A percentile compares a stretch with the other conserved stretches of the same genome.
Conservation (phyloP, 2,888 invertebrate species). For the Scaptomyza parva region DNA sequence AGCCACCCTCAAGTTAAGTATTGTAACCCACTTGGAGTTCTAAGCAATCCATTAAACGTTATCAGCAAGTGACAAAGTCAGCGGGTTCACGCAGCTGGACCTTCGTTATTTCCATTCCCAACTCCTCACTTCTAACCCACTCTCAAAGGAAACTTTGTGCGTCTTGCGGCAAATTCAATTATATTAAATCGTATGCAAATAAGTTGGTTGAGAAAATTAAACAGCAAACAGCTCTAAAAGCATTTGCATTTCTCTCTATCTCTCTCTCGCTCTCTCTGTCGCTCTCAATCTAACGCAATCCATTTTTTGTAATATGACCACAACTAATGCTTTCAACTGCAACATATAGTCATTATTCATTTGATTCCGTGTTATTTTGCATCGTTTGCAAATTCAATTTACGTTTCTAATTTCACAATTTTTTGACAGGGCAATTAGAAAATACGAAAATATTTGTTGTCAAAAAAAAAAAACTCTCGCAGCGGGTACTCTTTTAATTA, state of each 20-base stretch:
- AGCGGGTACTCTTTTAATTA: conserved; percentile 67
- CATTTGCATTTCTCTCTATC: conserved; percentile 41
- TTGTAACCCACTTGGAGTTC: conserved; percentile 30
- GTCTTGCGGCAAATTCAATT: conserved; percentile 65
- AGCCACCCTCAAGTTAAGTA: conserved; percentile 5
- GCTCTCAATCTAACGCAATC: conserved; percentile 9
- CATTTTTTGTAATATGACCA: conserved; percentile 34
- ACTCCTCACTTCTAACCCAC: conserved; percentile 2
- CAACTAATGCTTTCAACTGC: conserved; percentile 49
- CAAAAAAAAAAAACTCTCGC: conserved; percentile 34
- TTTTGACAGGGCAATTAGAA: conserved; percentile 58
- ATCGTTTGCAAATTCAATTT: conserved; percentile 70
- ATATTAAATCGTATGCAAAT: conserved; percentile 75
- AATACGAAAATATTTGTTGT: conserved; percentile 74
- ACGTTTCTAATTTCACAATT: conserved; percentile 71
- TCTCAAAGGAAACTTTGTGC: too few species aligned
- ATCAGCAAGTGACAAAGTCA: conserved; percentile 71
- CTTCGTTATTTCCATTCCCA: background rate
- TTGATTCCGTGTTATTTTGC: conserved; percentile 63
- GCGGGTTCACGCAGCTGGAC: conserved; percentile 41
- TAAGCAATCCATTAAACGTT: conserved; percentile 75
- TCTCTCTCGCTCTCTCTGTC: background rate
- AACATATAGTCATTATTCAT: conserved; percentile 64
- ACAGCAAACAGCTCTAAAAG: conserved; percentile 59
- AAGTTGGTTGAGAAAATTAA: conserved; percentile 59